phyloP scores from a whole-genome alignment of 2,113 vertebrate species.

The Probosciger aterrimus region DNA sequence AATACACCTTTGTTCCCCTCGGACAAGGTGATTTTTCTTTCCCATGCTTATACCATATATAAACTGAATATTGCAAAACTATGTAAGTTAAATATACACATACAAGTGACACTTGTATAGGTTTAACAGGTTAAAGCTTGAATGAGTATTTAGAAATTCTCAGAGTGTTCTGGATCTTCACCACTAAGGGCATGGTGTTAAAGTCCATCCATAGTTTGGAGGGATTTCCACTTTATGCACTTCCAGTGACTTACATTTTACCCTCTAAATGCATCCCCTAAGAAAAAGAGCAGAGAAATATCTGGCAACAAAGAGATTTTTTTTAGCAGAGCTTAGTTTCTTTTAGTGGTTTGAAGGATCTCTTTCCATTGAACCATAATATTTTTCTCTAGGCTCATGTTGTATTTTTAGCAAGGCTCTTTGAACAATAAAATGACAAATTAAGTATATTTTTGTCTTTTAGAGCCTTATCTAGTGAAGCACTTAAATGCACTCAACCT shows the following conservation, averaged over 20 bases:
- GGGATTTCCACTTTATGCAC: conserved; percentile 33
- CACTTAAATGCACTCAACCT: neutral
- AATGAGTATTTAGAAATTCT: conserved; percentile 52
- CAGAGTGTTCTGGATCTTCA: conserved; percentile 34
- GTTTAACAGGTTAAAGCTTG: conserved; percentile 51
- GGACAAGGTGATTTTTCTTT: conserved; percentile 57
- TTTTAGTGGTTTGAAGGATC: conserved; percentile 9
- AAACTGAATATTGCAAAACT: conserved; percentile 44
- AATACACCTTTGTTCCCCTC: conserved; percentile 34
- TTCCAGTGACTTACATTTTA: conserved; percentile 6
- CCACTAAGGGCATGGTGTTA: neutral
- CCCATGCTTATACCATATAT: conserved; percentile 14
- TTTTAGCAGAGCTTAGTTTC: conserved; percentile 7
- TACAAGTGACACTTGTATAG: neutral
- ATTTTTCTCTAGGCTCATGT: conserved; percentile 27
- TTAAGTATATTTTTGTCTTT: conserved; percentile 4
- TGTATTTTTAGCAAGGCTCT: conserved; percentile 29
- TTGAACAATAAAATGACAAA: conserved; percentile 19
- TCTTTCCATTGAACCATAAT: conserved; percentile 24
- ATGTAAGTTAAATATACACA: conserved; percentile 38
- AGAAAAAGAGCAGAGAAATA: conserved; percentile 13
- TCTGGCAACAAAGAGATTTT: neutral
- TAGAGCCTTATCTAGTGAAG: conserved; percentile 8
- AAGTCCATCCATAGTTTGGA: conserved; percentile 1
- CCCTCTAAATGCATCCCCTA: conserved; percentile 4